Percentiles rank a stretch among this genome's conserved stretches.
These are phyloP conservation scores for Orussus abietinus DNA, from an alignment of 1,140 invertebrate genomes.

Conservation along the genomic window DNA sequence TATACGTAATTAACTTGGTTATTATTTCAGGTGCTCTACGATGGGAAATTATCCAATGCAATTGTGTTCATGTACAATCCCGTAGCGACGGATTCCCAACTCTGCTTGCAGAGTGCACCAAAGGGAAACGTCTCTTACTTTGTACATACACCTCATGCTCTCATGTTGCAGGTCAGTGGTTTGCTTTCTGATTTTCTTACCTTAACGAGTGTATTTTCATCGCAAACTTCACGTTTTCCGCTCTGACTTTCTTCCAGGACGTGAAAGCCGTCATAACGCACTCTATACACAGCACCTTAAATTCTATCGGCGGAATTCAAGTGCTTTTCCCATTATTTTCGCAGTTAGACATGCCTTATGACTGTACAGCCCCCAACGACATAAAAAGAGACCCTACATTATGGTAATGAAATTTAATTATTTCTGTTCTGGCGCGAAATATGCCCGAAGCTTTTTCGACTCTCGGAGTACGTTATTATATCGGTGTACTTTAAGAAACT, in stretches of 20 bases:
- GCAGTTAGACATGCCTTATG: constrained; percentile 91
- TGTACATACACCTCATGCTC: constrained; percentile 97
- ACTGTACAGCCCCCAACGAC: constrained; percentile 67
- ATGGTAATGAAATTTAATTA: constrained; percentile 64
- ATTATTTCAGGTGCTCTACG: constrained; percentile 85
- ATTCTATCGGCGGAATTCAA: constrained; percentile 98
- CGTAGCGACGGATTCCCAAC: constrained; percentile 95
- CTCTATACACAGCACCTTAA: constrained; percentile 97
- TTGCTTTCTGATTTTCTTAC: constrained; percentile 3
- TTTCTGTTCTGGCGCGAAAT: too few relatives aligned
- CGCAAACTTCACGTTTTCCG: too few relatives aligned
- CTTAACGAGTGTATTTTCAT: background rate
- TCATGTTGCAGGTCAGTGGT: constrained; percentile 87
- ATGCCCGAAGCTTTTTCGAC: too few relatives aligned
- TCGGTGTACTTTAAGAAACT: too few relatives aligned
- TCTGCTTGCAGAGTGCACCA: constrained; percentile 95
- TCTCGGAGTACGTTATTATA: too few relatives aligned
- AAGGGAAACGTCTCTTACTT: constrained; percentile 97
- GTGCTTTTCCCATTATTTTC: constrained; percentile 97
- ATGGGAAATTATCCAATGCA: constrained; percentile 92
- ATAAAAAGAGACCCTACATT: constrained; percentile 80
- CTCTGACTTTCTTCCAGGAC: constrained; percentile 81
- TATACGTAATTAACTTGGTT: constrained; percentile 11
- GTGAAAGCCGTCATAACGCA: constrained; percentile 98
- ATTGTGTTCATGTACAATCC: constrained; percentile 99